These are phyloP conservation scores for Scaptomyza montana DNA, from an alignment of 1,140 invertebrate genomes.

Conservation along the genomic window DNA sequence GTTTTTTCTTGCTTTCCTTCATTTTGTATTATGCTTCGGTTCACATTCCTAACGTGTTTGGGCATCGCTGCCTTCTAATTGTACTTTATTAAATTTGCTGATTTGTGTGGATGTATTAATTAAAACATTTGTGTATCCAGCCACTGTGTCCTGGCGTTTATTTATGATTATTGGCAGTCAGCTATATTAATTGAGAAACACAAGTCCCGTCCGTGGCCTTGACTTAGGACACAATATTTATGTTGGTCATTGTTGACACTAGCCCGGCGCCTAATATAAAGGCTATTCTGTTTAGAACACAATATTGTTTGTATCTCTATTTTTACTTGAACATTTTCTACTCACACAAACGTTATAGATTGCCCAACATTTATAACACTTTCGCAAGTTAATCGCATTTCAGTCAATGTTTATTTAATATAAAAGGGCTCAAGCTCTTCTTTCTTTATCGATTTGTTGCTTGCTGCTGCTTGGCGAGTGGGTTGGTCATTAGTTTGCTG, in stretches of 20 bases:
- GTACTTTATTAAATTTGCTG: conserved; percentile 77
- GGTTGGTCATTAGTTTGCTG: conserved; percentile 64
- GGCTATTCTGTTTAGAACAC: too few species aligned
- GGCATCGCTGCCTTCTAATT: conserved; percentile 64
- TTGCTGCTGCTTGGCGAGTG: too few species aligned
- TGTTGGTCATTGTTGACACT: conserved; percentile 54
- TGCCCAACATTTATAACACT: conserved; percentile 72
- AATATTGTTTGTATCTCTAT: conserved; percentile 1
- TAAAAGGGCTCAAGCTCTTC: conserved; percentile 20
- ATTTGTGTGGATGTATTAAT: conserved; percentile 60
- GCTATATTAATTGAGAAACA: conserved; percentile 68
- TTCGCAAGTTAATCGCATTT: conserved; percentile 67
- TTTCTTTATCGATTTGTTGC: neutral
- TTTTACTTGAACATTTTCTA: neutral
- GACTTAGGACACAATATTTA: conserved; percentile 45
- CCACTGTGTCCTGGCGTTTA: conserved; percentile 50
- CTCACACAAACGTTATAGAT: conserved; percentile 49
- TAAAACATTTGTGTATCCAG: conserved; percentile 46
- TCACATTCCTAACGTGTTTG: conserved; percentile 20
- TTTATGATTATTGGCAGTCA: conserved; percentile 78
- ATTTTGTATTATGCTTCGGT: conserved; percentile 26
- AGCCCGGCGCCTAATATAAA: neutral
- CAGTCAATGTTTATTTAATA: conserved; percentile 79
- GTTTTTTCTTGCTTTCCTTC: conserved; percentile 50
- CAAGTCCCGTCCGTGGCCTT: conserved; percentile 57